Evolutionary conservation across 2,888 invertebrate genomes (phyloP).

Genomic region (Romanomermis culicivorax): DNA sequence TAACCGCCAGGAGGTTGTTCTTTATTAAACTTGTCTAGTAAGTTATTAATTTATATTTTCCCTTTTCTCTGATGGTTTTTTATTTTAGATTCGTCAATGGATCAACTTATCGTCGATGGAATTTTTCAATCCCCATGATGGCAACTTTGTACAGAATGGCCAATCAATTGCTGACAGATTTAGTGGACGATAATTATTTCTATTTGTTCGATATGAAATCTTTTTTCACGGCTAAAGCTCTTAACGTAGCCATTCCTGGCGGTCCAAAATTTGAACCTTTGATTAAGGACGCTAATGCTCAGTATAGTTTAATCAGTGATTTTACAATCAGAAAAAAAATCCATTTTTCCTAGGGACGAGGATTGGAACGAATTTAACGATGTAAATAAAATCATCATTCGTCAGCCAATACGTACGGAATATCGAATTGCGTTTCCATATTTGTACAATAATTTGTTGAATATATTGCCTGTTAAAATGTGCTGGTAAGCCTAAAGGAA

Average conservation of each 20-base stretch:
- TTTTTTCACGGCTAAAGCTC: slow-evolving; percentile 96
- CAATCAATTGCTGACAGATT: slow-evolving; percentile 85
- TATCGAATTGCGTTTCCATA: slow-evolving; percentile 98
- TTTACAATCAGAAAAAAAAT: neutral
- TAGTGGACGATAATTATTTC: slow-evolving; percentile 95
- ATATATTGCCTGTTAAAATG: slow-evolving; percentile 76
- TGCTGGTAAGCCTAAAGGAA: slow-evolving; percentile 58
- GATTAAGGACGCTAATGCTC: slow-evolving; percentile 55
- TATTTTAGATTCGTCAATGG: slow-evolving; percentile 61
- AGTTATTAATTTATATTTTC: too few species aligned
- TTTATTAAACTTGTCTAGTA: too few species aligned
- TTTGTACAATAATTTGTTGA: slow-evolving; percentile 80
- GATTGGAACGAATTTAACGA: slow-evolving; percentile 99
- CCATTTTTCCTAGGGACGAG: slow-evolving; percentile 50
- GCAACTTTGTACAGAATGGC: slow-evolving; percentile 89
- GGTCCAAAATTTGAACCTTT: slow-evolving; percentile 98
- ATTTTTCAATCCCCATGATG: slow-evolving; percentile 81
- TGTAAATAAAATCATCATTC: slow-evolving; percentile 97
- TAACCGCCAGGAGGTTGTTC: neutral
- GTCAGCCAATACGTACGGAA: slow-evolving; percentile 93
- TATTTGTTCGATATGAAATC: slow-evolving; percentile 97
- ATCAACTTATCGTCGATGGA: slow-evolving; percentile 87
- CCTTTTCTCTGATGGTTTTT: too few species aligned
- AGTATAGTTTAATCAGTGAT: neutral
- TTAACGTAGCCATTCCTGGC: slow-evolving; percentile 98